These are phyloP conservation scores for Hiodon tergisus DNA, from an alignment of 2,113 vertebrate species.

Conservation along the genomic window DNA sequence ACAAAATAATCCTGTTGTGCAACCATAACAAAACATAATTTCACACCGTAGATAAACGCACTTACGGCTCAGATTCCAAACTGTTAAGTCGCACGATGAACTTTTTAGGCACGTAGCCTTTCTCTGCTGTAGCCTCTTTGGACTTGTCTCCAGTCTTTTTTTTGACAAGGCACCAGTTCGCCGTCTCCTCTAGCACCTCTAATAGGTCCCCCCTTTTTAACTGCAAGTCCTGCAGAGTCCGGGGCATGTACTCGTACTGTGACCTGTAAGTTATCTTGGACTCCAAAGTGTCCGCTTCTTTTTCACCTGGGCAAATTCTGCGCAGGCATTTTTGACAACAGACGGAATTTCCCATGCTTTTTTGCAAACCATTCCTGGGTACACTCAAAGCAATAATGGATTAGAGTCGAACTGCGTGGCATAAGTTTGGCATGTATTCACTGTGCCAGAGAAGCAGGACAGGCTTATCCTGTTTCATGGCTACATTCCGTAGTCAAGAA, in stretches of 20 bases:
- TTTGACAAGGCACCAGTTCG: conserved; percentile 35
- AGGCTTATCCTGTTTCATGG: conserved; percentile 4
- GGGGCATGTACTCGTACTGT: conserved; percentile 16
- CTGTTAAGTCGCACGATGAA: conserved; percentile 35
- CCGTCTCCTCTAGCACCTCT: conserved; percentile 25
- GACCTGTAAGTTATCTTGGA: background rate
- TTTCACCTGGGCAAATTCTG: background rate
- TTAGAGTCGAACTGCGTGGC: no score
- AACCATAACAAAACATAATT: background rate
- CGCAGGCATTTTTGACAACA: background rate
- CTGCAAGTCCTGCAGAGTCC: conserved; percentile 19
- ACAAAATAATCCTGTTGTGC: no score
- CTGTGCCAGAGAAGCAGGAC: background rate
- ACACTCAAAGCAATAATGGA: no score
- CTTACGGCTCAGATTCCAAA: conserved; percentile 43
- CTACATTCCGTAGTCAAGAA: background rate
- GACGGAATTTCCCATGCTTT: background rate
- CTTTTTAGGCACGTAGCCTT: conserved; percentile 29
- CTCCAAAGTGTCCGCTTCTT: background rate
- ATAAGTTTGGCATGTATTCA: no score
- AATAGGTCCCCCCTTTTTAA: conserved; percentile 38
- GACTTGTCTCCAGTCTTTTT: conserved; percentile 4
- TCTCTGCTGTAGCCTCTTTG: background rate
- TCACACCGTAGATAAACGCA: conserved; percentile 5
- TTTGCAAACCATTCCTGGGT: no score